Percentiles rank a stretch among this genome's conserved stretches.
Evolutionary conservation across 2,888 invertebrate species (phyloP).

Genomic region (Parthenolecanium corni): DNA sequence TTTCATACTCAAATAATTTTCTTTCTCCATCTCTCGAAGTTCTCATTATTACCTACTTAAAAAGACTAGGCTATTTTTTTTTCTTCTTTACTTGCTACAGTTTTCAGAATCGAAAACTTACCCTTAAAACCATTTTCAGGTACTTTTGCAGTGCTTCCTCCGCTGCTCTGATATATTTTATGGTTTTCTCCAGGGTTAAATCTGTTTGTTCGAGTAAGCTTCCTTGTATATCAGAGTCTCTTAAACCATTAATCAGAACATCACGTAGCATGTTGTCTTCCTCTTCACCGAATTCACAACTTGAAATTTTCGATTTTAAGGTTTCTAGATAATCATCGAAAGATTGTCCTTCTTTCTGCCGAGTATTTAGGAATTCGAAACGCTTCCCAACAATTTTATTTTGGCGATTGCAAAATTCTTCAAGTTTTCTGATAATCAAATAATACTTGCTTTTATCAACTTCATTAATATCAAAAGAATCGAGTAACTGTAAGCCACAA

Average conservation of each 20-base stretch:
- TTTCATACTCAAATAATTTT: too few species aligned
- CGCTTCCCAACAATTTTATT: neutral
- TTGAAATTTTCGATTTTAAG: neutral
- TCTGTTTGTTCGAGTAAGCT: neutral
- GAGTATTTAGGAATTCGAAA: neutral
- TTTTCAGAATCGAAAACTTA: too few species aligned
- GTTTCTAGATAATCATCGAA: neutral
- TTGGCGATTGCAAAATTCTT: neutral
- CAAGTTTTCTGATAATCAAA: neutral
- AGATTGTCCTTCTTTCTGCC: neutral
- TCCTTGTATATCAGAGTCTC: neutral
- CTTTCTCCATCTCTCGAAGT: too few species aligned
- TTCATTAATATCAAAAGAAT: neutral
- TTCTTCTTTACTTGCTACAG: too few species aligned
- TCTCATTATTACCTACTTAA: too few species aligned
- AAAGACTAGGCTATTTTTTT: too few species aligned
- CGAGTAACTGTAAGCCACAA: neutral
- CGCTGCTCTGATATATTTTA: neutral
- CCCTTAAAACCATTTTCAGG: too few species aligned
- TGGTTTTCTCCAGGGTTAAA: neutral
- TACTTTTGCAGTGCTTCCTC: neutral
- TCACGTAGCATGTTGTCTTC: neutral
- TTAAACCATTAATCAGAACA: neutral
- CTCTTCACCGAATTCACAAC: neutral
- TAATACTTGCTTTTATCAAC: neutral